Conservation (phyloP, 2,113 vertebrate genomes). For the Hyaena hyaena region DNA sequence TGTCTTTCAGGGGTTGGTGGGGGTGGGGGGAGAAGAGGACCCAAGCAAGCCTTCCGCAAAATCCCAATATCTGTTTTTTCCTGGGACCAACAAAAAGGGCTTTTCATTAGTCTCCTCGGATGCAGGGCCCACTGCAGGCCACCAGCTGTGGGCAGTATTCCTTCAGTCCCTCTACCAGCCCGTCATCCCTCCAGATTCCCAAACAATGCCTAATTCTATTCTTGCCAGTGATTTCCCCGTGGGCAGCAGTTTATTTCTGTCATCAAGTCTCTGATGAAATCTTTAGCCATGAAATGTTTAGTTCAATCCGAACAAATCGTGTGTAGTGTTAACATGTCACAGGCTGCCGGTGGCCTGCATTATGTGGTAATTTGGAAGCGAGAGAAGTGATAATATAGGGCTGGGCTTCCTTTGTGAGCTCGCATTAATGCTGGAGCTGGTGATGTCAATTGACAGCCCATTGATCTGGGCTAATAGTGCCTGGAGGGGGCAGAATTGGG, state of each 20-base stretch:
- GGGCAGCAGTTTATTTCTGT: conserved; percentile 93
- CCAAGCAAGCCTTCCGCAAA: not conserved
- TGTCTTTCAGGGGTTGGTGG: not conserved
- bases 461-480: conserved; percentile 91
- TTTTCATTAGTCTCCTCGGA: not conserved
- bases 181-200: conserved; percentile 83
- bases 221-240: conserved; percentile 92
- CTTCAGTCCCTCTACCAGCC: not conserved
- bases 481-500: conserved; percentile 86
- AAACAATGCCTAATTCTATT: conserved; percentile 90
- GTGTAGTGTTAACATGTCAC: conserved; percentile 92
- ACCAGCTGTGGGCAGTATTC: not conserved
- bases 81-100: not conserved
- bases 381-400: conserved; percentile 93
- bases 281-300: conserved; percentile 92
- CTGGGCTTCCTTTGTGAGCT: conserved; percentile 92
- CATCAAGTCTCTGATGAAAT: conserved; percentile 94
- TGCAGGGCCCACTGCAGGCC: not conserved
- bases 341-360: conserved; percentile 91
- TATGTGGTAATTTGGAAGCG: conserved; percentile 94
- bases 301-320: conserved; percentile 90
- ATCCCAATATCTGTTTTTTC: not conserved
- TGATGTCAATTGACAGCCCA: conserved; percentile 91
- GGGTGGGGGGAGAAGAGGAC: too few relatives aligned
- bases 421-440: conserved; percentile 94